phyloP scores from a whole-genome alignment of 2,888 invertebrate species.

The Leucophenga maculata region DNA sequence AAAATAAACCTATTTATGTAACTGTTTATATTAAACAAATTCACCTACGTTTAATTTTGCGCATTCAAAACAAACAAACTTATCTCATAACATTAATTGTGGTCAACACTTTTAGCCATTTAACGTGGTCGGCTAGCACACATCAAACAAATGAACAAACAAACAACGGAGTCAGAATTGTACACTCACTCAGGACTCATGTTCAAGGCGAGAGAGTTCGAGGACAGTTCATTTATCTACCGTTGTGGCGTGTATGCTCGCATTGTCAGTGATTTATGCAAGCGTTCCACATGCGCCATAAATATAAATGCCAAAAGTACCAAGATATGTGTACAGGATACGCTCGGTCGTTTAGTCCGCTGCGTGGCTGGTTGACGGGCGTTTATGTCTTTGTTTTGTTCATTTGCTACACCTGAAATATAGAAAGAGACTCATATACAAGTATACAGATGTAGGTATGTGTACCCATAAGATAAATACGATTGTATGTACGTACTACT shows the following conservation, averaged over 20 bases:
- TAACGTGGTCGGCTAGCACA: slow-evolving; percentile 41
- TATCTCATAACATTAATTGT: slow-evolving; percentile 72
- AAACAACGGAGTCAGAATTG: not conserved
- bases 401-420: slow-evolving; percentile 20
- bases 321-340: slow-evolving; percentile 31
- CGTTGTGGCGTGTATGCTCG: slow-evolving; percentile 44
- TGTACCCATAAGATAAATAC: slow-evolving; percentile 33
- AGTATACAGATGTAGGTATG: slow-evolving; percentile 11
- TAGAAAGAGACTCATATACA: slow-evolving; percentile 19
- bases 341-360: not conserved
- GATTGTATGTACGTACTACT: slow-evolving; percentile 32
- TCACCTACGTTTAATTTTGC: no score
- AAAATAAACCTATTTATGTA: no score
- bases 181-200: slow-evolving; percentile 17
- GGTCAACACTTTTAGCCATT: slow-evolving; percentile 68
- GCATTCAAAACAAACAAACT: slow-evolving; percentile 58
- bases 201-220: not conserved
- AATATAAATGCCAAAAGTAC: slow-evolving; percentile 66
- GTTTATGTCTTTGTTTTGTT: not conserved
- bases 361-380: no score
- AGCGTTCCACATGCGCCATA: slow-evolving; percentile 68
- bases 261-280: slow-evolving; percentile 70
- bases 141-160: slow-evolving; percentile 35
- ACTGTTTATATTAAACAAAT: no score
- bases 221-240: no score